These are phyloP conservation scores for Mesorhabditis belari DNA, from an alignment of 2,888 invertebrate genomes.

Conservation along the genomic window DNA sequence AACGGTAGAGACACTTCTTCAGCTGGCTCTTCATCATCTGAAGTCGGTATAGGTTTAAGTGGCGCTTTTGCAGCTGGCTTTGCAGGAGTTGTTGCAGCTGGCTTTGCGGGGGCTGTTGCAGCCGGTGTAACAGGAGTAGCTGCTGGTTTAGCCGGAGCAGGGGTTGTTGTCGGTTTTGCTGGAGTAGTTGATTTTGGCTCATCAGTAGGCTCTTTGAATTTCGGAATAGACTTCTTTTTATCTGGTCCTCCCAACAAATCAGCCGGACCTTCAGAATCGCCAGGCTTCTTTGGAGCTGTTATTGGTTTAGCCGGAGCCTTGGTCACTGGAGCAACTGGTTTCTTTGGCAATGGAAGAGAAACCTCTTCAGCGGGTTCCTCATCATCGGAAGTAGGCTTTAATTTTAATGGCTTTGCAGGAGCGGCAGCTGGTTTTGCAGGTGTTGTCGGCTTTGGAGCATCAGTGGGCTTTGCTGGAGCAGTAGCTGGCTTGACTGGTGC, in stretches of 20 bases:
- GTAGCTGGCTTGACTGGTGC: neutral
- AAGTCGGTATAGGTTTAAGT: conserved; percentile 3
- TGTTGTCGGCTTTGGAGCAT: too few relatives aligned
- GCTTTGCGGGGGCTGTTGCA: conserved; percentile 1
- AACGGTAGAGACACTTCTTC: neutral
- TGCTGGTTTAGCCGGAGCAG: too few relatives aligned
- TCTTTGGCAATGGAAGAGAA: conserved; percentile 2
- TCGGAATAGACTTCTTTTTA: conserved; percentile 13
- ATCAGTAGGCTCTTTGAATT: neutral
- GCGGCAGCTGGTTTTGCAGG: neutral
- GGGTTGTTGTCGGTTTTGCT: too few relatives aligned
- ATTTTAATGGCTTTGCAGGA: too few relatives aligned
- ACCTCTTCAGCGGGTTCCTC: conserved; percentile 2
- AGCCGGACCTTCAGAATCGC: conserved; percentile 19
- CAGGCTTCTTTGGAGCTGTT: too few relatives aligned
- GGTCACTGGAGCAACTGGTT: neutral
- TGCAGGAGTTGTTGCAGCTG: too few relatives aligned
- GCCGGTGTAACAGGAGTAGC: conserved; percentile 11
- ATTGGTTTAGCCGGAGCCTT: too few relatives aligned
- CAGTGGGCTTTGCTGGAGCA: neutral
- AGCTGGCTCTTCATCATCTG: conserved; percentile 4
- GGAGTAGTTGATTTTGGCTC: conserved; percentile 4
- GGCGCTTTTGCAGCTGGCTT: conserved; percentile 5
- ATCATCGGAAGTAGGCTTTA: conserved; percentile 2
- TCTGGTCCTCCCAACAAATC: conserved; percentile 18